phyloP scores from a whole-genome alignment of 2,888 invertebrate species.

The Saturnia japonica region DNA sequence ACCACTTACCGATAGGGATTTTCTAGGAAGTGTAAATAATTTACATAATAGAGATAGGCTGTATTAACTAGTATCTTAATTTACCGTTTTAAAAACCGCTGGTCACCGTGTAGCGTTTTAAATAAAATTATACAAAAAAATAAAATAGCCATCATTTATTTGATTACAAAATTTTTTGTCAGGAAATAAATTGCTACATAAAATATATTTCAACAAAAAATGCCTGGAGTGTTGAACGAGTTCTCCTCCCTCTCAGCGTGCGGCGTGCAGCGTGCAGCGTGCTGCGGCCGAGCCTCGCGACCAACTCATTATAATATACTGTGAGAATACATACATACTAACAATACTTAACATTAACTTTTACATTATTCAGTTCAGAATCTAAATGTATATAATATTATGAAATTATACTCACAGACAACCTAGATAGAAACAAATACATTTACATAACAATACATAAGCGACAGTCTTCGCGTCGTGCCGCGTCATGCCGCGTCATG shows the following conservation, averaged over 20 bases:
- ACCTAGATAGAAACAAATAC: background rate
- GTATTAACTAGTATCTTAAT: background rate
- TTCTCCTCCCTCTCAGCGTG: no score
- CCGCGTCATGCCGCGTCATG: no score
- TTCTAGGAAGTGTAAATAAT: no score
- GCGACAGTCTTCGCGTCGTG: no score
- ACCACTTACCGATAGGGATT: no score
- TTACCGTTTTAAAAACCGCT: background rate
- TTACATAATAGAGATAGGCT: no score
- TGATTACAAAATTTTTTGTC: slow-evolving; percentile 77
- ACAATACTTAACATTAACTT: slow-evolving; percentile 46
- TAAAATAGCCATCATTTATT: slow-evolving; percentile 79
- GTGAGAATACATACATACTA: slow-evolving; percentile 30
- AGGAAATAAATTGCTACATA: slow-evolving; percentile 78
- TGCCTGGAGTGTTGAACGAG: slow-evolving; percentile 57
- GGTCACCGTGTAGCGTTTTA: background rate
- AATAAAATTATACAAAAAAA: slow-evolving; percentile 41
- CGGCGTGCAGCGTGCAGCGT: no score
- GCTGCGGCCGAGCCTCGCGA: background rate
- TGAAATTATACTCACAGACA: background rate
- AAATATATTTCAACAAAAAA: slow-evolving; percentile 75
- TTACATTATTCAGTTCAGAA: slow-evolving; percentile 56
- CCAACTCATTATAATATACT: background rate
- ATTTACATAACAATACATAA: background rate
- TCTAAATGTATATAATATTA: slow-evolving; percentile 31